These are phyloP conservation scores for Geranospiza caerulescens DNA, from an alignment of 2,797 vertebrate species.

Conservation along the genomic window DNA sequence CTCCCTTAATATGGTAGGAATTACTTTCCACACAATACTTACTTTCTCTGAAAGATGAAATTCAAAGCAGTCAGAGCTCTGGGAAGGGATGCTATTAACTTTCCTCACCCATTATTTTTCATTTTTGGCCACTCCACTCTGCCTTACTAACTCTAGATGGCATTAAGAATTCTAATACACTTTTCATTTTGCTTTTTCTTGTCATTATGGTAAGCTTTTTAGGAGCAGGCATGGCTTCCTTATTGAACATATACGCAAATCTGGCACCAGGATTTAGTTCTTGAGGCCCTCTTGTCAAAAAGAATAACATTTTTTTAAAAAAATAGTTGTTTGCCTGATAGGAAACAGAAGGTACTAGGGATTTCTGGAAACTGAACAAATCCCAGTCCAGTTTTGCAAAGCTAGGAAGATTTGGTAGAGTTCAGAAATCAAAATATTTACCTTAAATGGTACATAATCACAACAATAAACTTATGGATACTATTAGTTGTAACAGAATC, in stretches of 20 bases:
- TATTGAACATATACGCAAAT: background rate
- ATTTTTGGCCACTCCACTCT: constrained; percentile 17
- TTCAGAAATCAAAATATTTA: background rate
- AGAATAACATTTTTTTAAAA: background rate
- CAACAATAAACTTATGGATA: background rate
- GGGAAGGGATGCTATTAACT: constrained; percentile 5
- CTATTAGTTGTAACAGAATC: background rate
- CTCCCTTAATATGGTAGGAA: background rate
- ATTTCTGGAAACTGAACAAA: background rate
- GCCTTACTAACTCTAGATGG: background rate
- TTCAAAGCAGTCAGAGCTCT: background rate
- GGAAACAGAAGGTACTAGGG: background rate
- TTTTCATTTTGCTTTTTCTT: constrained; percentile 36
- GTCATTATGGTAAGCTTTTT: background rate
- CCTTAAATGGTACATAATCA: background rate
- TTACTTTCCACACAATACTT: constrained; percentile 12
- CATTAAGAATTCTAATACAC: background rate
- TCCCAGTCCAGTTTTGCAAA: background rate
- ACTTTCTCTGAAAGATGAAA: constrained; percentile 12
- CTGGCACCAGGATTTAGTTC: background rate
- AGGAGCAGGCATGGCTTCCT: background rate
- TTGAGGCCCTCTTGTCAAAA: background rate
- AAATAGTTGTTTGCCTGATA: background rate
- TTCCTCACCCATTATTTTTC: background rate
- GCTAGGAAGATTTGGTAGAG: background rate